phyloP scores from a whole-genome alignment of 2,113 vertebrate genomes.

The Dasyprocta punctata region DNA sequence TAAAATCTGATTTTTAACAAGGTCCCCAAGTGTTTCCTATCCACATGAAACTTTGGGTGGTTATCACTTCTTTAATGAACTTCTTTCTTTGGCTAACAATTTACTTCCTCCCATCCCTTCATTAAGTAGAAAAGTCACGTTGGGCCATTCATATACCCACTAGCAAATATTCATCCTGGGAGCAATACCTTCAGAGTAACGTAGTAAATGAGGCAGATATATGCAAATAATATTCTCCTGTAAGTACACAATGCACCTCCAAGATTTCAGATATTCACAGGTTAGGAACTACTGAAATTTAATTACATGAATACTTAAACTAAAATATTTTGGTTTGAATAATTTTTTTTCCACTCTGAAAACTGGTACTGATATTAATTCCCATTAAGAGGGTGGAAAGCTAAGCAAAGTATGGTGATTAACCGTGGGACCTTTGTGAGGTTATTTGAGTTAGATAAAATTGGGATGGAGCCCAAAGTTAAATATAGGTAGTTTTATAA shows the following conservation, averaged over 20 bases:
- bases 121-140: not conserved
- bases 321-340: not conserved
- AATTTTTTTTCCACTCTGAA: not conserved
- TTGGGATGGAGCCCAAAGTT: not conserved
- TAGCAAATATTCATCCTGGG: not conserved
- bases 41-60: not conserved
- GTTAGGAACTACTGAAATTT: not conserved
- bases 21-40: not conserved
- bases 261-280: not conserved
- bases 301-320: not conserved
- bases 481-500: not conserved
- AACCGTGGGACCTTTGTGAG: not conserved
- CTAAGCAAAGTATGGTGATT: not conserved
- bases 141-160: not conserved
- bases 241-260: not conserved
- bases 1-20: slow-evolving; percentile 49
- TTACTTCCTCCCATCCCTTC: not conserved
- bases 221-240: not conserved
- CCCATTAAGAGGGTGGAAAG: not conserved
- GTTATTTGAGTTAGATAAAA: not conserved
- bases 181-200: not conserved
- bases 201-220: not conserved
- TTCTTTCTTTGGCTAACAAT: not conserved
- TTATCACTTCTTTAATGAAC: not conserved
- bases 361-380: not conserved